Percentiles rank a stretch among this genome's conserved stretches.
phyloP scores from a whole-genome alignment of 2,113 vertebrate genomes.

The Eolophus roseicapilla region DNA sequence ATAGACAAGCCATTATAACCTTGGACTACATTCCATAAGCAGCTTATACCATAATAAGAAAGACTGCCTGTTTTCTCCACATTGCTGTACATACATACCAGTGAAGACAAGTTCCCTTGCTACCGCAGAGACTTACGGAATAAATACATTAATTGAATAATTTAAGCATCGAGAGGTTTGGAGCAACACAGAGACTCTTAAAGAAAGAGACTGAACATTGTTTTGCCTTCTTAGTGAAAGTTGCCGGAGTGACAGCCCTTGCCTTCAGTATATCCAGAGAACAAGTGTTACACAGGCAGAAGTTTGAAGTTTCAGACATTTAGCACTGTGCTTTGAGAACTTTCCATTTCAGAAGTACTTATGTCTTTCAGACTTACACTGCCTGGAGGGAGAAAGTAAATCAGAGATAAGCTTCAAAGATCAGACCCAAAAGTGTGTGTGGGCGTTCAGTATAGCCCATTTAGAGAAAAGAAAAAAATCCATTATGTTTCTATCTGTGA shows the following conservation, averaged over 20 bases:
- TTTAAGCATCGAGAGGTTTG: slow-evolving; percentile 25
- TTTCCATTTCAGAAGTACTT: slow-evolving; percentile 67
- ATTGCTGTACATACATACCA: neutral
- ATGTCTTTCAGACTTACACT: slow-evolving; percentile 63
- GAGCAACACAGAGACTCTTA: neutral
- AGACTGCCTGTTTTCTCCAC: neutral
- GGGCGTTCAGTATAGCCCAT: slow-evolving; percentile 62
- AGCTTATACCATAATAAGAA: neutral
- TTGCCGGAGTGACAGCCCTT: slow-evolving; percentile 34
- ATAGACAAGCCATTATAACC: neutral
- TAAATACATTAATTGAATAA: slow-evolving; percentile 61
- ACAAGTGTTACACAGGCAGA: slow-evolving; percentile 45
- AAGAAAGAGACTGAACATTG: slow-evolving; percentile 24
- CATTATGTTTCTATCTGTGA: slow-evolving; percentile 64
- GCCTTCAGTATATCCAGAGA: slow-evolving; percentile 38
- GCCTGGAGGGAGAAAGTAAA: slow-evolving; percentile 66
- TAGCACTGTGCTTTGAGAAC: slow-evolving; percentile 56
- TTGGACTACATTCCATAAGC: slow-evolving; percentile 1
- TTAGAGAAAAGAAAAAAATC: slow-evolving; percentile 56
- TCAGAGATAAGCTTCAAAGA: slow-evolving; percentile 70
- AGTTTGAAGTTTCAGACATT: slow-evolving; percentile 60
- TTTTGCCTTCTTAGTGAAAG: slow-evolving; percentile 35
- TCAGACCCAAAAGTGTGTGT: slow-evolving; percentile 65
- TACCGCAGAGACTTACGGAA: neutral
- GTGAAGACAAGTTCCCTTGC: neutral